A percentile compares a stretch with the other conserved stretches of the same genome.
Evolutionary conservation across 1,140 invertebrate genomes (phyloP).

Genomic region (Drosophila yakuba): DNA sequence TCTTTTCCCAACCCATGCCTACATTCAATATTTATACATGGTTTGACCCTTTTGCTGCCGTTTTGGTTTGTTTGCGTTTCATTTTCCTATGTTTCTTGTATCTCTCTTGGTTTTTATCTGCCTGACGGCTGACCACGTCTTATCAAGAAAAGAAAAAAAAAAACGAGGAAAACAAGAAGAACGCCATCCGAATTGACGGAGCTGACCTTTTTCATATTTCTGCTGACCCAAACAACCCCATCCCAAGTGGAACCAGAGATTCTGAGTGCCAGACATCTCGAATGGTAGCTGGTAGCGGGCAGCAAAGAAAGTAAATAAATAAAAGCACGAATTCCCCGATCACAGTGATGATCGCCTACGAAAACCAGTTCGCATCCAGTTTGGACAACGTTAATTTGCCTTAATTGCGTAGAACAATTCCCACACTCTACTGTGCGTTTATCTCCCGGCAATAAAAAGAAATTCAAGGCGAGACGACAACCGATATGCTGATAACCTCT

Average conservation of each 20-base stretch:
- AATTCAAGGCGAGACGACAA: constrained; percentile 54
- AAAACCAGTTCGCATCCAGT: constrained; percentile 18
- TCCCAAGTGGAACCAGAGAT: constrained; percentile 31
- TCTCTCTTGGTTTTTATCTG: constrained; percentile 36
- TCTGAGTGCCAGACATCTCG: constrained; percentile 24
- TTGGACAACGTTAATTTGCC: constrained; percentile 21
- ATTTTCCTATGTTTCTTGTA: constrained; percentile 17
- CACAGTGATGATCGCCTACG: constrained; percentile 12
- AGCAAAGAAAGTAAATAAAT: constrained; percentile 48
- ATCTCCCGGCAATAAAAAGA: constrained; percentile 40
- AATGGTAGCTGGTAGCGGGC: constrained; percentile 18
- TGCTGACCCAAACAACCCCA: constrained; percentile 56
- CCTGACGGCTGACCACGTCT: constrained; percentile 22
- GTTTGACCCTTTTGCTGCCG: constrained; percentile 57
- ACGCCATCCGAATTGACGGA: constrained; percentile 36
- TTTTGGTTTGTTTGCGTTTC: constrained; percentile 30
- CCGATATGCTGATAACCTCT: constrained; percentile 65
- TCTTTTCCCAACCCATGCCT: not conserved
- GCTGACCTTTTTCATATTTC: constrained; percentile 70
- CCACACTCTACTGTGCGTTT: constrained; percentile 36
- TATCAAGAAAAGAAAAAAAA: constrained; percentile 35
- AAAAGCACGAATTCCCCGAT: constrained; percentile 38
- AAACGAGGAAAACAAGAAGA: constrained; percentile 18
- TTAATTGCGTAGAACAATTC: constrained; percentile 25
- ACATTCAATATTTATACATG: constrained; percentile 31